Evolutionary conservation across 2,113 vertebrate species (phyloP).

Genomic region (Drymodes brunneopygia): DNA sequence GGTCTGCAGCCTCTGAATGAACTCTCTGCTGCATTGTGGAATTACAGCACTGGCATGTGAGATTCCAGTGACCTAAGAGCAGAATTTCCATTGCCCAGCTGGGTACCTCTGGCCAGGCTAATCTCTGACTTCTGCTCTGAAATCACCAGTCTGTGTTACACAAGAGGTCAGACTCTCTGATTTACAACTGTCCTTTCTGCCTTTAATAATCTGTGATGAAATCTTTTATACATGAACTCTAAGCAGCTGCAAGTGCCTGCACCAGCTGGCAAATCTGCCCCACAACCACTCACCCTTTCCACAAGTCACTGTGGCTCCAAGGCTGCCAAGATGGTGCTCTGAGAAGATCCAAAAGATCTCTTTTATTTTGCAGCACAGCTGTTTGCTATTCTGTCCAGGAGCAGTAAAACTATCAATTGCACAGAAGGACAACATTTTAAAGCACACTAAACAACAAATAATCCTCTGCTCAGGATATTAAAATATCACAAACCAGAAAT

Average conservation of each 20-base stretch:
- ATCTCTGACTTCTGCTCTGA: neutral
- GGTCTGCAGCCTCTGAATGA: neutral
- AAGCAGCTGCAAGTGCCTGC: neutral
- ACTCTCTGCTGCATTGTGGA: neutral
- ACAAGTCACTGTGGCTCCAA: neutral
- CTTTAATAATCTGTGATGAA: neutral
- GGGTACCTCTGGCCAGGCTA: neutral
- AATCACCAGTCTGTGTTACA: neutral
- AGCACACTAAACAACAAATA: conserved; percentile 29
- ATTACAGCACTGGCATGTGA: neutral
- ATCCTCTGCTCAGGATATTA: conserved; percentile 23
- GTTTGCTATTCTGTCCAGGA: conserved; percentile 31
- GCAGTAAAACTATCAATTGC: conserved; percentile 5
- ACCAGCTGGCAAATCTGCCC: neutral
- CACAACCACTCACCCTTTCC: neutral
- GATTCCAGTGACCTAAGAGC: neutral
- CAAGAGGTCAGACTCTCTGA: neutral
- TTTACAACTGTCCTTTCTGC: neutral
- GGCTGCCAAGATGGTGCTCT: neutral
- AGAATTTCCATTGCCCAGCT: neutral
- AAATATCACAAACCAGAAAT: conserved; percentile 16
- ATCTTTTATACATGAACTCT: neutral
- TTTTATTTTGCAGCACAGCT: neutral
- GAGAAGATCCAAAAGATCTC: neutral
- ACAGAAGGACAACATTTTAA: conserved; percentile 17